These are phyloP conservation scores for Erythrocercus mccallii DNA, from an alignment of 2,113 vertebrate genomes.

Conservation along the genomic window DNA sequence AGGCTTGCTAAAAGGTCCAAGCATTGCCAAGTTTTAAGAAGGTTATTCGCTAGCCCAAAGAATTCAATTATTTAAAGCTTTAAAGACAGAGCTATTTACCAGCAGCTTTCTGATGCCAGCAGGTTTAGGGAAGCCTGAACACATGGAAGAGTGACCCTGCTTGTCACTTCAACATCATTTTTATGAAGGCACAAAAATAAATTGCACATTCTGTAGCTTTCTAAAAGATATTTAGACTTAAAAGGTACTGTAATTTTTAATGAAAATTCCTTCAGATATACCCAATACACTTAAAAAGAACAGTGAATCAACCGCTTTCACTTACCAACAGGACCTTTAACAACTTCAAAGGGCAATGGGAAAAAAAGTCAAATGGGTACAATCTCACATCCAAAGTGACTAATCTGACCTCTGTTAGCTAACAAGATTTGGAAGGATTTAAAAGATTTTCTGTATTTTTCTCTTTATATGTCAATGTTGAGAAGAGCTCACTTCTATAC, in stretches of 20 bases:
- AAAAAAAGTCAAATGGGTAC: background rate
- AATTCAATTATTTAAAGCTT: slow-evolving; percentile 28
- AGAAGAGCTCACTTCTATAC: background rate
- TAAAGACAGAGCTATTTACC: background rate
- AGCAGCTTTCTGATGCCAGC: background rate
- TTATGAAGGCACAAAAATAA: background rate
- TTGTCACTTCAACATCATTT: background rate
- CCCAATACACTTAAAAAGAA: background rate
- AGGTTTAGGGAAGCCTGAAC: background rate
- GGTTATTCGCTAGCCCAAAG: background rate
- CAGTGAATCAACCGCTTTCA: background rate
- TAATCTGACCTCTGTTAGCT: background rate
- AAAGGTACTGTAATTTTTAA: background rate
- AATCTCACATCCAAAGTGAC: background rate
- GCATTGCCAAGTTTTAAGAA: background rate
- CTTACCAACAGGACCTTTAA: background rate
- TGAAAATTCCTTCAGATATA: background rate
- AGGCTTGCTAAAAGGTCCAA: background rate
- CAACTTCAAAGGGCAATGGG: background rate
- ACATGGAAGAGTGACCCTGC: background rate
- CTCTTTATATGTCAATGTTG: background rate
- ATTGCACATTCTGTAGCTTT: background rate
- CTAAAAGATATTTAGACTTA: background rate
- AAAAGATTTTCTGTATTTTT: background rate
- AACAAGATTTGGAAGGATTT: background rate